Conservation (phyloP, 2,888 invertebrate species). For the Metallyticus violacea region DNA sequence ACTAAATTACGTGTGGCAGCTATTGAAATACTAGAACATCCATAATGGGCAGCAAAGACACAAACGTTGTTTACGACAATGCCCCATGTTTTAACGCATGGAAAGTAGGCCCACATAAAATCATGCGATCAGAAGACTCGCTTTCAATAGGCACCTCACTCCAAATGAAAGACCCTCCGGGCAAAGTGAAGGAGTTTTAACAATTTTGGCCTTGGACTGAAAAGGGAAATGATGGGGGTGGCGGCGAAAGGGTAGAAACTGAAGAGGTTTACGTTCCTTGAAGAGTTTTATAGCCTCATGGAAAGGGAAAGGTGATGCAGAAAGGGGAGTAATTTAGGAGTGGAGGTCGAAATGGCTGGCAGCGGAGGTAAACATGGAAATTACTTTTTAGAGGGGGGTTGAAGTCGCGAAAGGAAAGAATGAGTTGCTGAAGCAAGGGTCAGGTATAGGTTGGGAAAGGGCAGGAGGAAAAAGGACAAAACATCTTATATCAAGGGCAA, state of each 20-base stretch:
- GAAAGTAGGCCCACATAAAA: neutral
- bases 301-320: neutral
- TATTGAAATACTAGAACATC: no score
- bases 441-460: neutral
- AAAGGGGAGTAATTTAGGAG: neutral
- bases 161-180: neutral
- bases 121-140: neutral
- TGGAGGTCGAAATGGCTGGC: neutral
- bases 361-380: neutral
- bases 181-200: neutral
- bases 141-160: neutral
- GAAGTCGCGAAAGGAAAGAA: neutral
- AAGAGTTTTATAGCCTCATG: neutral
- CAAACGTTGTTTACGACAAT: no score
- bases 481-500: neutral
- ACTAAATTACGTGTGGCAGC: no score
- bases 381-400: neutral
- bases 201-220: conserved; percentile 1
- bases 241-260: neutral
- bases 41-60: no score
- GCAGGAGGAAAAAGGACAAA: neutral
- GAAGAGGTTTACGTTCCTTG: neutral
- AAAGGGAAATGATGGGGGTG: neutral
- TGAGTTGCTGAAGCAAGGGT: no score
- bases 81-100: no score